Conservation (phyloP, 2,113 vertebrate genomes). For the Megaceryle maxima region DNA sequence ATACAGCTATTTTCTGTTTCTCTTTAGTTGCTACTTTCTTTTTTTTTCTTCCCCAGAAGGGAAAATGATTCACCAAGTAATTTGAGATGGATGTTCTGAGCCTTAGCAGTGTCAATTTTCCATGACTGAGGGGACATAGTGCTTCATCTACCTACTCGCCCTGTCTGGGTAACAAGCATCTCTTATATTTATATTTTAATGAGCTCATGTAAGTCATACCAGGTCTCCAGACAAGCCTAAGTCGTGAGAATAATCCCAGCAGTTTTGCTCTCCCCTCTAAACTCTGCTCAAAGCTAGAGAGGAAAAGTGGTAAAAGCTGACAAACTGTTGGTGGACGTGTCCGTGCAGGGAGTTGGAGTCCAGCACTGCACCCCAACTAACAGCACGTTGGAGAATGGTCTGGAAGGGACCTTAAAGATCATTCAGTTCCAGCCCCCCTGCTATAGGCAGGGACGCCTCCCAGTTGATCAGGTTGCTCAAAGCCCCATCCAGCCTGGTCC, state of each 20-base stretch:
- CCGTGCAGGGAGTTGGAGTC: neutral
- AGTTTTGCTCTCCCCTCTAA: neutral
- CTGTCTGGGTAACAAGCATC: neutral
- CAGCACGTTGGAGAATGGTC: neutral
- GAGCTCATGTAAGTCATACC: neutral
- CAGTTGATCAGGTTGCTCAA: neutral
- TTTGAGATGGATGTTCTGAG: neutral
- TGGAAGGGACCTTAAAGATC: neutral
- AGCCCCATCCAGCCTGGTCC: neutral
- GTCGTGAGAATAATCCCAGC: neutral
- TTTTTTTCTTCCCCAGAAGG: neutral
- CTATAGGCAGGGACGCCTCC: neutral
- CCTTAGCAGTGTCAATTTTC: neutral
- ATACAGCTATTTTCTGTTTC: too few relatives aligned
- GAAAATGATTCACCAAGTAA: neutral
- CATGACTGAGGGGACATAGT: neutral
- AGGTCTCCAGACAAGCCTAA: neutral
- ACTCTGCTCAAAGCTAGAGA: neutral
- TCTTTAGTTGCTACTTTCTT: neutral
- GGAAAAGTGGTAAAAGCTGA: neutral
- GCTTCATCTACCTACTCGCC: neutral
- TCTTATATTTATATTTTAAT: neutral
- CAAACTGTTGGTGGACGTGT: rapidly evolving
- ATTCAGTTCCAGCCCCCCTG: too few relatives aligned
- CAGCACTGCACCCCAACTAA: neutral